phyloP scores from a whole-genome alignment of 1,140 invertebrate species.

The Drosophila lacteicornis region DNA sequence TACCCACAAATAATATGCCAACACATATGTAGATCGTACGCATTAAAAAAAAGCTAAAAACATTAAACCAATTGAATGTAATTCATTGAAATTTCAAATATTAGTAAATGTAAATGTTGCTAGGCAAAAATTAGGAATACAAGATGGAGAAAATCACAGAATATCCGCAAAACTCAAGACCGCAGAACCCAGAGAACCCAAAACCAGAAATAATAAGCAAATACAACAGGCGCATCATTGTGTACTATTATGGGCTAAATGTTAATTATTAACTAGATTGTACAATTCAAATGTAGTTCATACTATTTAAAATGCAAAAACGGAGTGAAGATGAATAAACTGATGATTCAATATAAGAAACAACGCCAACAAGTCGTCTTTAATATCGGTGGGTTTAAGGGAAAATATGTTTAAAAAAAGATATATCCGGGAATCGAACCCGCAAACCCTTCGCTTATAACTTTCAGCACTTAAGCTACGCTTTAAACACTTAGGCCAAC shows the following conservation, averaged over 20 bases:
- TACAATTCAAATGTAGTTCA: slow-evolving; percentile 82
- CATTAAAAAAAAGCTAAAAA: too few species aligned
- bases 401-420: neutral
- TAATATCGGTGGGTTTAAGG: neutral
- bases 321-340: slow-evolving; percentile 64
- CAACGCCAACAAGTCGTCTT: slow-evolving; percentile 1
- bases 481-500: neutral
- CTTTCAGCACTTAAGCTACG: neutral
- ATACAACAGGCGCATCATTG: too few species aligned
- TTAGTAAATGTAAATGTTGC: too few species aligned
- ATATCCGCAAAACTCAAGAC: too few species aligned
- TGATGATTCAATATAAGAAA: slow-evolving; percentile 56
- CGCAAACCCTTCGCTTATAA: neutral
- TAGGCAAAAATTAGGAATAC: too few species aligned
- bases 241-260: slow-evolving; percentile 82
- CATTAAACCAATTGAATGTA: too few species aligned
- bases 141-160: too few species aligned
- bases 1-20: too few species aligned
- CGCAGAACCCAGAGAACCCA: too few species aligned
- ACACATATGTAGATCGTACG: too few species aligned
- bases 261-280: slow-evolving; percentile 81
- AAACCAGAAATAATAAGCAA: too few species aligned
- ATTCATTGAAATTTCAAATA: too few species aligned
- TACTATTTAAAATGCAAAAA: slow-evolving; percentile 78
- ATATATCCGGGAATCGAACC: neutral